phyloP scores from a whole-genome alignment of 2,888 invertebrate species.

The Hirtodrosophila duncani region DNA sequence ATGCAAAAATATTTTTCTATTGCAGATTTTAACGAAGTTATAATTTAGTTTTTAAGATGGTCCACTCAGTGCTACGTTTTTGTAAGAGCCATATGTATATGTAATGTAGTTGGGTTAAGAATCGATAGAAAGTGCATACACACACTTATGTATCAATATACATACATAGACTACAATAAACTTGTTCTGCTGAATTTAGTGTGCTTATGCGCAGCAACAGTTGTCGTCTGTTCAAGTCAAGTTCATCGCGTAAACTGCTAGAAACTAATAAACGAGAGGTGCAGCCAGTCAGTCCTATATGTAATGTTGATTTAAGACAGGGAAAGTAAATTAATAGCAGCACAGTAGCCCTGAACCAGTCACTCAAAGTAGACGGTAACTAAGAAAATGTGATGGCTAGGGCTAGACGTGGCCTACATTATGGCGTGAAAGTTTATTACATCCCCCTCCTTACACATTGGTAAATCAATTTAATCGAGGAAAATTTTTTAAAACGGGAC shows the following conservation, averaged over 20 bases:
- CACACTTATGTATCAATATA: no score
- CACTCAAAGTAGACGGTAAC: conserved; percentile 39
- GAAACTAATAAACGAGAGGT: conserved; percentile 21
- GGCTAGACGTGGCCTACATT: conserved; percentile 23
- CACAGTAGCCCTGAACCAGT: conserved; percentile 15
- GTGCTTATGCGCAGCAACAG: conserved; percentile 1
- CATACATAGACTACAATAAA: no score
- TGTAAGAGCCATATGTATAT: no score
- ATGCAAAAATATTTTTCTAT: no score
- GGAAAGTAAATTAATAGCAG: conserved; percentile 31
- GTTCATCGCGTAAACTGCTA: conserved; percentile 36
- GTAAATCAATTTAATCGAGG: conserved; percentile 36
- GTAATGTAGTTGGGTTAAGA: no score
- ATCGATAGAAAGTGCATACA: no score
- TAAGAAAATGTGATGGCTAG: conserved; percentile 13
- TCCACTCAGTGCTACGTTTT: no score
- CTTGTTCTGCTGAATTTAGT: neutral
- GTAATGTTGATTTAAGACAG: conserved; percentile 37
- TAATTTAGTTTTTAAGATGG: no score
- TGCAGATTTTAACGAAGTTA: no score
- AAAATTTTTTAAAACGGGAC: conserved; percentile 35
- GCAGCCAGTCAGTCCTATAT: conserved; percentile 33
- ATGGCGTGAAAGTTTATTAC: conserved; percentile 1
- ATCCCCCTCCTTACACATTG: no score
- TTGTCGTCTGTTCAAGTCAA: conserved; percentile 39